Evolutionary conservation across 2,113 vertebrate genomes (phyloP).

Genomic region (Emydura subglobosa): DNA sequence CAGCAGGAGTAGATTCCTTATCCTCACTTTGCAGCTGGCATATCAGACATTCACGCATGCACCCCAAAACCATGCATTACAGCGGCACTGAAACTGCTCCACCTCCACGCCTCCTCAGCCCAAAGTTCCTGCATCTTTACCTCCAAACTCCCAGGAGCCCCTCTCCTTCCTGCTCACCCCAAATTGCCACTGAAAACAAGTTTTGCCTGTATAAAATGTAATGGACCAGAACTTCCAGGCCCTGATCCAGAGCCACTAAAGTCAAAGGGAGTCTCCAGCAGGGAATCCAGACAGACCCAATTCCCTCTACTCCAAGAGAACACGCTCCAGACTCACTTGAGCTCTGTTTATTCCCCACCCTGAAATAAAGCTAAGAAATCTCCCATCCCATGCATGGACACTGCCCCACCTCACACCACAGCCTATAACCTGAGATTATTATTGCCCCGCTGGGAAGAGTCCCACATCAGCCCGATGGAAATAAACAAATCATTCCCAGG

Average conservation of each 20-base stretch:
- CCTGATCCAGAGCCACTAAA: neutral
- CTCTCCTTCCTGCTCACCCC: neutral
- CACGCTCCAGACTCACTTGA: neutral
- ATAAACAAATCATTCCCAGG: slow-evolving; percentile 40
- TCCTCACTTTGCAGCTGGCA: neutral
- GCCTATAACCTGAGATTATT: neutral
- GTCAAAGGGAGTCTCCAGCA: neutral
- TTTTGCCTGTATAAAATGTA: neutral
- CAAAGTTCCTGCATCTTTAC: neutral
- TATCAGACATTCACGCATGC: neutral
- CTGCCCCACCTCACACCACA: neutral
- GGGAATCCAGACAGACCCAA: neutral
- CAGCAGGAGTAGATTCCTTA: neutral
- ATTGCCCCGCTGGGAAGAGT: rapidly evolving
- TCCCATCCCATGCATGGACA: neutral
- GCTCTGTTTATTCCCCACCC: neutral
- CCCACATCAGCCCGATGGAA: neutral
- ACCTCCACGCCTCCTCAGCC: neutral
- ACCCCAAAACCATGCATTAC: neutral
- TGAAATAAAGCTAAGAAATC: neutral
- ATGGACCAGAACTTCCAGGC: neutral
- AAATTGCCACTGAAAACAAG: neutral
- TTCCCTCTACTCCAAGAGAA: neutral
- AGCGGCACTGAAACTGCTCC: neutral
- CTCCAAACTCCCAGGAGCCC: neutral